phyloP scores from a whole-genome alignment of 2,888 invertebrate species.

The Ennomos fuscantarius region DNA sequence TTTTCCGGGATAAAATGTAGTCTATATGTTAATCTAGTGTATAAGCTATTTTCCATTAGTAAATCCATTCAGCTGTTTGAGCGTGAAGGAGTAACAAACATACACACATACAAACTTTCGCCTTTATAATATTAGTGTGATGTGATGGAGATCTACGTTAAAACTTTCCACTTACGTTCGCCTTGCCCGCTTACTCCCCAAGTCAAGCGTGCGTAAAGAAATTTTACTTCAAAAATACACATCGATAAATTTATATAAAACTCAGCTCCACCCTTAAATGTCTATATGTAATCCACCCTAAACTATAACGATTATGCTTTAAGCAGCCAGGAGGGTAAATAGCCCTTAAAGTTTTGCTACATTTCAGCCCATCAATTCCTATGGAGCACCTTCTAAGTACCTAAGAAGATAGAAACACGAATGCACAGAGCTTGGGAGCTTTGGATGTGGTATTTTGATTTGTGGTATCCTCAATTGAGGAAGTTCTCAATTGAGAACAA shows the following conservation, averaged over 20 bases:
- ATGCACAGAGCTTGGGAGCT: background rate
- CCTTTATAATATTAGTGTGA: no score
- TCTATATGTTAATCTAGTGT: no score
- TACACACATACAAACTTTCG: no score
- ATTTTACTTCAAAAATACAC: no score
- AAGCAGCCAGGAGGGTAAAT: constrained; percentile 23
- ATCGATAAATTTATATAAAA: constrained; percentile 5
- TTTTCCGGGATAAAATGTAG: no score
- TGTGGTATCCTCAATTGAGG: background rate
- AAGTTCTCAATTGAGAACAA: background rate
- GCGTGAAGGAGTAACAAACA: no score
- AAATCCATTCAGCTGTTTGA: no score
- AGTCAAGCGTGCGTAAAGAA: no score
- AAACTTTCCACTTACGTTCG: no score
- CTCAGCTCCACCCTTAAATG: constrained; percentile 18
- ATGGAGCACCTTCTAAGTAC: constrained; percentile 22
- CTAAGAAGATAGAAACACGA: background rate
- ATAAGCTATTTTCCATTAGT: no score
- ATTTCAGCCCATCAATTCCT: constrained; percentile 33
- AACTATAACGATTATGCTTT: constrained; percentile 36
- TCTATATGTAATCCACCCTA: constrained; percentile 34
- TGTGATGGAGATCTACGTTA: no score
- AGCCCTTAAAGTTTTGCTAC: constrained; percentile 26
- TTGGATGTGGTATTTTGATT: constrained; percentile 13
- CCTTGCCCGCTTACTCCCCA: no score